Conservation (phyloP, 2,888 invertebrate genomes). For the Drosophila basisetae region DNA sequence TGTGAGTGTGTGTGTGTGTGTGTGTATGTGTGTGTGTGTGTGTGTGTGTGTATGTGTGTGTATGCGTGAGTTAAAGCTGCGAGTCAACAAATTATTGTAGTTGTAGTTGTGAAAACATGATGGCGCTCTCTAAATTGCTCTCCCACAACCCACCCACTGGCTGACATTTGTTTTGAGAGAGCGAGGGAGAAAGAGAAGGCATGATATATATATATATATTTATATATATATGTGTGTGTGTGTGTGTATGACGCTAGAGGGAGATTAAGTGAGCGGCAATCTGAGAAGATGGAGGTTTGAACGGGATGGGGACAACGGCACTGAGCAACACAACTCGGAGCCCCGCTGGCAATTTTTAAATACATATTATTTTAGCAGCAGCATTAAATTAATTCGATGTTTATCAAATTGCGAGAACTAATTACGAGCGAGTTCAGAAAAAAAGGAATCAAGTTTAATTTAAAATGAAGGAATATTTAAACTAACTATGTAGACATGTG, state of each 20-base stretch:
- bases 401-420: slow-evolving; percentile 50
- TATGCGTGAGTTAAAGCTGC: slow-evolving; percentile 51
- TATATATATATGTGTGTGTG: not conserved
- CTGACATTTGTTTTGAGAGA: slow-evolving; percentile 56
- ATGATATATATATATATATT: not conserved
- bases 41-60: slow-evolving; percentile 21
- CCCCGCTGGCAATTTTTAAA: slow-evolving; percentile 44
- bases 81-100: slow-evolving; percentile 59
- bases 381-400: slow-evolving; percentile 47
- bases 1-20: slow-evolving; percentile 21
- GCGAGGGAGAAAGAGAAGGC: slow-evolving; percentile 21
- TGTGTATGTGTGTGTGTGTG: not conserved
- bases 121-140: slow-evolving; percentile 61
- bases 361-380: slow-evolving; percentile 48
- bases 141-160: slow-evolving; percentile 69
- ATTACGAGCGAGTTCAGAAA: slow-evolving; percentile 37
- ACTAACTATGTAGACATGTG: not conserved
- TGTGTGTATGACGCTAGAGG: slow-evolving; percentile 5
- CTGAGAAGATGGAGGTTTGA: slow-evolving; percentile 15
- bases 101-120: slow-evolving; percentile 76
- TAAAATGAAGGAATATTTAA: not conserved
- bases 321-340: slow-evolving; percentile 51
- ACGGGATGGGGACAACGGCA: slow-evolving; percentile 53
- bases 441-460: slow-evolving; percentile 2
- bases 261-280: slow-evolving; percentile 31